Evolutionary conservation across 2,888 invertebrate species (phyloP), one percentile per base, ranked within the genome.

Genomic region (Lumbricus terrestris): DNA sequence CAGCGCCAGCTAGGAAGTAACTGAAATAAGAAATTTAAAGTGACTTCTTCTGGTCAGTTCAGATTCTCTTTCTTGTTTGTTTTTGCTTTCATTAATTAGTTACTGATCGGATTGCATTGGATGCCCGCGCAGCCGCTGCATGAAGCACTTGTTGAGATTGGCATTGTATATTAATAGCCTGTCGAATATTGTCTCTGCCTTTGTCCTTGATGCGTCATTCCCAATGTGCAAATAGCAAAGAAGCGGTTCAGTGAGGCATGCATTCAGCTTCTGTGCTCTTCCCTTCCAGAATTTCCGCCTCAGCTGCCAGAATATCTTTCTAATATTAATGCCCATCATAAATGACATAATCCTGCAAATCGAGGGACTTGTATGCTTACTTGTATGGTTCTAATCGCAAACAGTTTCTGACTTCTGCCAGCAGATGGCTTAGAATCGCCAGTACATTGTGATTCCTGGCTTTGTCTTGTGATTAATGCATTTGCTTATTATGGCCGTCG

Each of bases 311-410:
- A 69, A 69, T 69, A 69, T 29, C 69, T 69, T 69, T n/a, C 69
- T 69, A 69, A 69, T n/a, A n/a, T 69, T n/a, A 69, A 69, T 69
- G 69, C n/a, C n/a, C 69, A n/a, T 69, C 69, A 69, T 69, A 69
- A 69, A 69, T n/a, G 69, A 69, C n/a, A 13, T n/a, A 69, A 69
- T 69, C 69, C 69, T 69, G 69, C 69, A 69, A 69, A 69, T n/a
- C 69, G 69, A 69, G 13, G n/a, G 69, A n/a, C n/a, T n/a, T n/a
- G n/a, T n/a, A n/a, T n/a, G n/a, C n/a, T n/a, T n/a, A 69, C 69
- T 69, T 69, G n/a, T 29, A 69, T 69, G 69, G 69, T 69, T 69
- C 69, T 69, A 69, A 69, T 69, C 69, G 29, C 29, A n/a, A 47
- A n/a, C 69, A n/a, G 69, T 69, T 69, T 69, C 69, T 69, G 69